These are phyloP conservation scores for Myotis lucifugus DNA, from an alignment of 2,113 vertebrate genomes.

Conservation along the genomic window DNA sequence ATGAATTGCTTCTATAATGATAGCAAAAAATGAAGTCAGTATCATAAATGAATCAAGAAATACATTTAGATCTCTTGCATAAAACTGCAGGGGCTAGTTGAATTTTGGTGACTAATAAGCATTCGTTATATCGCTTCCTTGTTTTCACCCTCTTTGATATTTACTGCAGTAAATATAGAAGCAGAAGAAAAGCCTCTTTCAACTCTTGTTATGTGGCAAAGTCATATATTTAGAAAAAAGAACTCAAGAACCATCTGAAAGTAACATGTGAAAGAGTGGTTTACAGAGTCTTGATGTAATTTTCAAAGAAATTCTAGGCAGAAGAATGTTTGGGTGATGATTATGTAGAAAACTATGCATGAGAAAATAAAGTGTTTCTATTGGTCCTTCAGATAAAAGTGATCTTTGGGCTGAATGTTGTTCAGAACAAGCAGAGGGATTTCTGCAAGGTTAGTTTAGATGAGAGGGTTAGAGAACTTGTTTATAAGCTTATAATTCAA, in stretches of 20 bases:
- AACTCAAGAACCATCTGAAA: not conserved
- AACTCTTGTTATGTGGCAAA: not conserved
- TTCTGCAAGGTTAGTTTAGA: not conserved
- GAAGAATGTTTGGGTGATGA: not conserved
- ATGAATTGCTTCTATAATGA: constrained; percentile 60
- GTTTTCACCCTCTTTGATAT: not conserved
- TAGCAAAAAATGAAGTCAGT: constrained; percentile 28
- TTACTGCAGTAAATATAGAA: not conserved
- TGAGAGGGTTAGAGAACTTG: not conserved
- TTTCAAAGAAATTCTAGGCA: constrained; percentile 9
- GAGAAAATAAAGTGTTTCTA: not conserved
- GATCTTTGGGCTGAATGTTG: not conserved
- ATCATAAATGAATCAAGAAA: not conserved
- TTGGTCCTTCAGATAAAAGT: not conserved
- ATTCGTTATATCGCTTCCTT: not conserved
- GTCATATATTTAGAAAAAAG: constrained; percentile 21
- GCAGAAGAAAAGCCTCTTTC: not conserved
- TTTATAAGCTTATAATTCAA: not conserved
- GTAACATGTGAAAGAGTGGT: not conserved
- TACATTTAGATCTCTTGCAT: not conserved
- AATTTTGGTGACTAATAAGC: not conserved
- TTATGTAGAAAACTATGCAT: not conserved
- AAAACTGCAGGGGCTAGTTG: not conserved
- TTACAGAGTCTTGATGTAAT: not conserved
- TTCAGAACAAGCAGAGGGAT: not conserved